Evolutionary conservation across 53 echinoderm and acorn worm species (phyloP), one percentile per base, ranked within the genome.

Genomic region (Crossaster papposus): DNA sequence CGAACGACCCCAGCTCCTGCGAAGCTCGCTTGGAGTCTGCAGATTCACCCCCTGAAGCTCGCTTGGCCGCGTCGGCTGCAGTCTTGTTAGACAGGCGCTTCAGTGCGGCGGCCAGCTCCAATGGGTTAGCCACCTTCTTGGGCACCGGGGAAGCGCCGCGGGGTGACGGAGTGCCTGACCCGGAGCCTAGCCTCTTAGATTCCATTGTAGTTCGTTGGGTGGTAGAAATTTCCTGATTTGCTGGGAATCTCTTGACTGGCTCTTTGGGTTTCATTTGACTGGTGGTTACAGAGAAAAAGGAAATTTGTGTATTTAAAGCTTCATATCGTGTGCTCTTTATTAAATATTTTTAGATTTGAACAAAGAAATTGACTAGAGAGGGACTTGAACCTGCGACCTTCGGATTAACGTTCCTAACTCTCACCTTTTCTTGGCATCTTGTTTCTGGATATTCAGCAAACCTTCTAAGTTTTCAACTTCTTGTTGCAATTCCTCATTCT

Each of bases 401-500:
- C n/a, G n/a, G n/a, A n/a, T n/a, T n/a, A n/a, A n/a, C n/a, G n/a
- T n/a, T n/a, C n/a, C n/a, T n/a, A n/a, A n/a, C n/a, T 50, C 72
- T 58, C 58, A 89, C 83, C 89, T 91, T 51, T 77, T 81, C 70
- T 91, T 91, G 36, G 65, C 82, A 62, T 92, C 92, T 71, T 92
- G 92, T 52, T 83, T 78, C 63, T 82, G 65, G 51, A 92, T 65
- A 35, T 92, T 83, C 15, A 92, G 68, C 24, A 89, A 84, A 0
- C 89, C 89, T 64, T 92, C 89, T 12, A 92, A 79, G 23, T 82
- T 80, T 22, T 89, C 89, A 6, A 92, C 65, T 24, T 92, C 92
- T 76, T 89, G 92, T 14, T 92, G 89, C 28, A 92, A 51, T 50
- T 79, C 89, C 55, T 92, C 92, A 26, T 82, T 83, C 63, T 92